Conservation (phyloP, 2,888 invertebrate species). For the Pristionchus maxplancki region DNA sequence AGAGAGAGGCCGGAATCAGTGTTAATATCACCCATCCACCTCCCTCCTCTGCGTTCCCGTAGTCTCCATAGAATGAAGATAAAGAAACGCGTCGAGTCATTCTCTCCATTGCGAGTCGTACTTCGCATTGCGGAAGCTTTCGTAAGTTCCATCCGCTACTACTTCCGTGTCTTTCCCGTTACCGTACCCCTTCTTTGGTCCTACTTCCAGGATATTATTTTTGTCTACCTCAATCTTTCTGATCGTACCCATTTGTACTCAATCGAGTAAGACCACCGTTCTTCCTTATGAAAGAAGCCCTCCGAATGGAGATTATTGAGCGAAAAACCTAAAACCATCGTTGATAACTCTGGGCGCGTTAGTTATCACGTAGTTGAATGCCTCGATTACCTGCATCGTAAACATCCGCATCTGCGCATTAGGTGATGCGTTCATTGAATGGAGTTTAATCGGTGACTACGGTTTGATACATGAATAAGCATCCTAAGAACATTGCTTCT, state of each 20-base stretch:
- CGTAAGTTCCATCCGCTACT: conserved; percentile 7
- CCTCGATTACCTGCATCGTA: background rate
- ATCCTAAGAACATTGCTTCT: background rate
- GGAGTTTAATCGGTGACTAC: background rate
- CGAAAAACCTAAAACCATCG: background rate
- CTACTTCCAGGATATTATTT: background rate
- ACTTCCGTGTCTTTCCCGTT: background rate
- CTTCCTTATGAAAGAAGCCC: background rate
- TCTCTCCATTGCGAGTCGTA: conserved; percentile 19
- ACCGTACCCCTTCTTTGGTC: background rate
- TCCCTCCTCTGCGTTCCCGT: background rate
- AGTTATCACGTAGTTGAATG: background rate
- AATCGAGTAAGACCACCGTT: background rate
- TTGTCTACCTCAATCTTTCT: background rate
- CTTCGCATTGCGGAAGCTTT: conserved; percentile 42
- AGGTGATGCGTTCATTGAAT: background rate
- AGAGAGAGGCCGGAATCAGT: conserved; percentile 6
- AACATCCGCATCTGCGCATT: background rate
- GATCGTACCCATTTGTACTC: background rate
- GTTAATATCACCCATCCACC: conserved; percentile 38
- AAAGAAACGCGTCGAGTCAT: conserved; percentile 2
- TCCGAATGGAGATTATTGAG: background rate
- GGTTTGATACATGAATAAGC: background rate
- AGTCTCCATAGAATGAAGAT: conserved; percentile 31
- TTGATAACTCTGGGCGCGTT: background rate